These are phyloP conservation scores for Hemicordylus capensis DNA, from an alignment of 2,113 vertebrate species.

Conservation along the genomic window DNA sequence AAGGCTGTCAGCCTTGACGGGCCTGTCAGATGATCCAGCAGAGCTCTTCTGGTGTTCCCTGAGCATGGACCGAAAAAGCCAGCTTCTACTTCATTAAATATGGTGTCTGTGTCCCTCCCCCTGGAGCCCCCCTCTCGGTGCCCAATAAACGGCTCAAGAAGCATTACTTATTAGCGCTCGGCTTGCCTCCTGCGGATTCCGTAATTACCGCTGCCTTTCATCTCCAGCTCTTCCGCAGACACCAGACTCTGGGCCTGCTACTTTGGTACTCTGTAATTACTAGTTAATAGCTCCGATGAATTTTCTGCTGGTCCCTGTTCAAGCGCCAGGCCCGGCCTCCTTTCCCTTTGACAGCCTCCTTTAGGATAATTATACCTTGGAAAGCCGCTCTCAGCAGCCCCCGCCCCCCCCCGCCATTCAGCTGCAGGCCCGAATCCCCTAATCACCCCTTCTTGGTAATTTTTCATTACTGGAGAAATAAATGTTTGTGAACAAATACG, in stretches of 20 bases:
- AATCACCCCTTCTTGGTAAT: slow-evolving; percentile 55
- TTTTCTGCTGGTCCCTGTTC: slow-evolving; percentile 68
- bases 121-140: background rate
- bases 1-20: too few species aligned
- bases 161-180: slow-evolving; percentile 70
- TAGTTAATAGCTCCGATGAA: slow-evolving; percentile 76
- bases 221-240: slow-evolving; percentile 62
- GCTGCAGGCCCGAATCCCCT: slow-evolving; percentile 47
- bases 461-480: slow-evolving; percentile 54
- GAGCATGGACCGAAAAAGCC: background rate
- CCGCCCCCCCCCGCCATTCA: slow-evolving; percentile 26
- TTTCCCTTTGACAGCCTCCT: slow-evolving; percentile 42
- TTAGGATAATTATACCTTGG: slow-evolving; percentile 67
- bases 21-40: too few species aligned
- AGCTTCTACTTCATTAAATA: background rate
- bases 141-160: slow-evolving; percentile 53
- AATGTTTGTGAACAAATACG: slow-evolving; percentile 62
- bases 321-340: slow-evolving; percentile 62
- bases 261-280: slow-evolving; percentile 80
- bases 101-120: background rate
- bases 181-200: slow-evolving; percentile 69
- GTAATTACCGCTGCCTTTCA: slow-evolving; percentile 79
- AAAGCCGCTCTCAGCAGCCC: slow-evolving; percentile 49
- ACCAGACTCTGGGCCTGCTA: slow-evolving; percentile 71
- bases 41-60: background rate